These are phyloP conservation scores for Pilophorus perplexus DNA, from an alignment of 2,888 invertebrate genomes.

Conservation along the genomic window DNA sequence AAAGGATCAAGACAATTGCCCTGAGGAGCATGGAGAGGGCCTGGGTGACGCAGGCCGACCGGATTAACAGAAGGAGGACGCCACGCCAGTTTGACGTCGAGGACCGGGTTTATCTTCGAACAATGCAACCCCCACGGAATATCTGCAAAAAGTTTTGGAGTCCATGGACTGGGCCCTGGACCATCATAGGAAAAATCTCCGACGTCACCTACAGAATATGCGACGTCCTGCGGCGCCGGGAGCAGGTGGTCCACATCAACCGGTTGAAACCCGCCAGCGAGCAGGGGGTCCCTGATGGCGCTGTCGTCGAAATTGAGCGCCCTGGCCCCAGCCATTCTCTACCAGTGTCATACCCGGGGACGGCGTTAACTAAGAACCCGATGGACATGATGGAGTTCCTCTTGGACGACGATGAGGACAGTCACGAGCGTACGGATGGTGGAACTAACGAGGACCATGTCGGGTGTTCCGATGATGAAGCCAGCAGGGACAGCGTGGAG, in stretches of 20 bases:
- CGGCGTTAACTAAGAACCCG: too few relatives aligned
- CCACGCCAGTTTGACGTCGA: not conserved
- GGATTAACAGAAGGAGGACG: not conserved
- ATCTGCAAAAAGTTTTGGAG: constrained; percentile 13
- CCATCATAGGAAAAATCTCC: not conserved
- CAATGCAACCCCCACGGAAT: not conserved
- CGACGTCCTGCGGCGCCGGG: not conserved
- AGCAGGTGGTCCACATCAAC: constrained; percentile 7
- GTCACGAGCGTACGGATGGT: too few relatives aligned
- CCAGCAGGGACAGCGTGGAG: too few relatives aligned
- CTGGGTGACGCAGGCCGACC: not conserved
- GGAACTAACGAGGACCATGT: too few relatives aligned
- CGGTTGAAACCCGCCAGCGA: too few relatives aligned
- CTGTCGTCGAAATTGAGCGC: too few relatives aligned
- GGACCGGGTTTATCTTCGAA: constrained; percentile 3
- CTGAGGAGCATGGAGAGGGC: not conserved
- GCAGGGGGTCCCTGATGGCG: too few relatives aligned
- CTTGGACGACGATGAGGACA: too few relatives aligned
- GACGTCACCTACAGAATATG: constrained; percentile 6
- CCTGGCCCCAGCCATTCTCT: too few relatives aligned
- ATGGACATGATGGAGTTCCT: too few relatives aligned
- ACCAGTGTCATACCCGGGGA: too few relatives aligned
- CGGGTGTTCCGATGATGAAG: too few relatives aligned
- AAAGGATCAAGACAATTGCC: not conserved
- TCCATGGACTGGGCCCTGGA: constrained; percentile 12